Evolutionary conservation across 2,888 invertebrate species (phyloP).

Genomic region (Zygothrica quintamaculata): DNA sequence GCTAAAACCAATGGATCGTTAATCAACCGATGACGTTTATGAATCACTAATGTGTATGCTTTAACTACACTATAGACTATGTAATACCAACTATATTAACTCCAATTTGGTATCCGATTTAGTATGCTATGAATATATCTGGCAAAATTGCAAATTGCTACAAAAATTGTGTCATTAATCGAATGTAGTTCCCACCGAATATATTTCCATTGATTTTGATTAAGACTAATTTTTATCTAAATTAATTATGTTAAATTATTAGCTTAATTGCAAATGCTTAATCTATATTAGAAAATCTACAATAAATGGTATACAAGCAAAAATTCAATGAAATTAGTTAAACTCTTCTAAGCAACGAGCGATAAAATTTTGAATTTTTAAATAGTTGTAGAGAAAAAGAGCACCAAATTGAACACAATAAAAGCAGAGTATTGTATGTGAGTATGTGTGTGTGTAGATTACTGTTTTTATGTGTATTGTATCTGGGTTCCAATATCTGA

Average conservation of each 20-base stretch:
- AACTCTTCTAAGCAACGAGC: slow-evolving; percentile 48
- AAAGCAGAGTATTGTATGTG: slow-evolving; percentile 22
- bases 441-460: slow-evolving; percentile 41
- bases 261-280: slow-evolving; percentile 67
- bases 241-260: slow-evolving; percentile 71
- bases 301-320: slow-evolving; percentile 55
- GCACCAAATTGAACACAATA: too few relatives aligned
- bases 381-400: too few relatives aligned
- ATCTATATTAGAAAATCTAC: slow-evolving; percentile 51
- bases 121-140: too few relatives aligned
- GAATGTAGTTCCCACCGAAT: background rate
- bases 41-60: slow-evolving; percentile 46
- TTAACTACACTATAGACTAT: background rate
- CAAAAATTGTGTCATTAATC: too few relatives aligned
- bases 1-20: slow-evolving; percentile 64
- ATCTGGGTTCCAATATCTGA: slow-evolving; percentile 68
- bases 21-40: slow-evolving; percentile 64
- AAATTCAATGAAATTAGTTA: slow-evolving; percentile 72
- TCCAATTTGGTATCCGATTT: too few relatives aligned
- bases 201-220: slow-evolving; percentile 47
- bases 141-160: too few relatives aligned
- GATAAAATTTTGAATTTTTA: slow-evolving; percentile 59
- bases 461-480: too few relatives aligned
- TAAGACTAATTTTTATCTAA: slow-evolving; percentile 42
- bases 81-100: too few relatives aligned